Conservation (phyloP, 2,113 vertebrate species). For the Nyctereutes procyonoides region DNA sequence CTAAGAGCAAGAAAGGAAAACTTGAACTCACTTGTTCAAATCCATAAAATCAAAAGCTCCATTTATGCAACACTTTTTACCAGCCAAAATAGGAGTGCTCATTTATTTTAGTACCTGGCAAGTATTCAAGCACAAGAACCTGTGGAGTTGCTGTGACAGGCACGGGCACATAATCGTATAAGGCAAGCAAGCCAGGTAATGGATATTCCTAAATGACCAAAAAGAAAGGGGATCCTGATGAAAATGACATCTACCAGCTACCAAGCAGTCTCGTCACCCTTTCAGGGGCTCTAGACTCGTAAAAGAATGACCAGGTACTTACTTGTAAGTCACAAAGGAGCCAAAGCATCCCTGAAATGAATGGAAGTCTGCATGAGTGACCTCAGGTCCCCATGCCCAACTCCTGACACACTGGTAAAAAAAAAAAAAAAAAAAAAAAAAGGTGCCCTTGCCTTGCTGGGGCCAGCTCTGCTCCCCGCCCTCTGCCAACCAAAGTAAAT, state of each 20-base stretch:
- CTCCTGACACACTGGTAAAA: background rate
- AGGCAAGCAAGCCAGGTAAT: background rate
- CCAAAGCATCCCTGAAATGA: background rate
- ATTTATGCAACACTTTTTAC: background rate
- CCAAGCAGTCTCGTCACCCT: background rate
- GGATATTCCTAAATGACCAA: background rate
- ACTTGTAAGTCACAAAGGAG: background rate
- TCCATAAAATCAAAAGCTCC: background rate
- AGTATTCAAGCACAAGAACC: background rate
- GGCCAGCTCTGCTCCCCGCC: background rate
- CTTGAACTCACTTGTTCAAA: conserved; percentile 13
- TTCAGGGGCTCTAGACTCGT: background rate
- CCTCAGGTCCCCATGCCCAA: background rate
- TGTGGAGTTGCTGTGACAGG: background rate
- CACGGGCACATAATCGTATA: background rate
- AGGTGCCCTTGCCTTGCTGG: background rate
- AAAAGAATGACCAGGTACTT: background rate
- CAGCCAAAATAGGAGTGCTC: background rate
- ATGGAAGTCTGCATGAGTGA: background rate
- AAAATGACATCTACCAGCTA: background rate
- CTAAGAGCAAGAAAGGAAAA: conserved; percentile 35
- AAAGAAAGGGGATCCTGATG: background rate
- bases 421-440: background rate
- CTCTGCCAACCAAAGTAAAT: background rate
- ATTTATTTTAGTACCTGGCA: conserved; percentile 14